Conservation (phyloP, 1,140 invertebrate species). For the Nymphalis io region DNA sequence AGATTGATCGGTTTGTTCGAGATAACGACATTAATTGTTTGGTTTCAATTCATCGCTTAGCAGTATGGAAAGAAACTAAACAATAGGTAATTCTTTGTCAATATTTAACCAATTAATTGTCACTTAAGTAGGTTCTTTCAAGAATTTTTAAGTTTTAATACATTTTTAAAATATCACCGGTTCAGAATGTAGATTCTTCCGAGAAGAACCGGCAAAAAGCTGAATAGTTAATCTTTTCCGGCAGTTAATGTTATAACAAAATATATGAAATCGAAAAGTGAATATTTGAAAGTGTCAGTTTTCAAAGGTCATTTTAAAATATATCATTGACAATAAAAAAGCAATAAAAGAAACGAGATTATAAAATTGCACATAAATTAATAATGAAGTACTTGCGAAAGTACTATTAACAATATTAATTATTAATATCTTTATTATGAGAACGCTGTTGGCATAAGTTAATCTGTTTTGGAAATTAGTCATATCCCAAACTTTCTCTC, state of each 20-base stretch:
- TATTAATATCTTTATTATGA: constrained; percentile 2
- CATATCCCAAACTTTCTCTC: constrained; percentile 1
- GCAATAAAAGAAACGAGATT: constrained; percentile 17
- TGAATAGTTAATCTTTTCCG: no score
- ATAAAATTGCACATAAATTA: constrained; percentile 26
- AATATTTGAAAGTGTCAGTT: constrained; percentile 3
- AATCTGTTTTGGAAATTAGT: constrained; percentile 6
- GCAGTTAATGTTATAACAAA: no score
- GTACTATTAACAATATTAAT: not conserved
- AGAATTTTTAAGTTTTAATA: no score
- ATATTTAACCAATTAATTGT: no score
- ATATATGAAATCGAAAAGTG: no score
- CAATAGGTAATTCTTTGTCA: no score
- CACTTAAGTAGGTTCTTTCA: no score
- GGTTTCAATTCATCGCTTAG: no score
- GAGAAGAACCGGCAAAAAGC: no score
- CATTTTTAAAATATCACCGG: no score
- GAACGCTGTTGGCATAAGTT: not conserved
- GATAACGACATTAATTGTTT: not conserved
- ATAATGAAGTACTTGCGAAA: constrained; percentile 19
- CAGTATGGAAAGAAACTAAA: no score
- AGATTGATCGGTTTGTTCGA: constrained; percentile 9
- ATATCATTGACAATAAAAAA: not conserved
- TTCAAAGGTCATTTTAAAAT: constrained; percentile 10
- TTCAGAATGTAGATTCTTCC: no score